Evolutionary conservation across 2,113 vertebrate genomes (phyloP).

Genomic region (Cryptomyrus ogoouensis): DNA sequence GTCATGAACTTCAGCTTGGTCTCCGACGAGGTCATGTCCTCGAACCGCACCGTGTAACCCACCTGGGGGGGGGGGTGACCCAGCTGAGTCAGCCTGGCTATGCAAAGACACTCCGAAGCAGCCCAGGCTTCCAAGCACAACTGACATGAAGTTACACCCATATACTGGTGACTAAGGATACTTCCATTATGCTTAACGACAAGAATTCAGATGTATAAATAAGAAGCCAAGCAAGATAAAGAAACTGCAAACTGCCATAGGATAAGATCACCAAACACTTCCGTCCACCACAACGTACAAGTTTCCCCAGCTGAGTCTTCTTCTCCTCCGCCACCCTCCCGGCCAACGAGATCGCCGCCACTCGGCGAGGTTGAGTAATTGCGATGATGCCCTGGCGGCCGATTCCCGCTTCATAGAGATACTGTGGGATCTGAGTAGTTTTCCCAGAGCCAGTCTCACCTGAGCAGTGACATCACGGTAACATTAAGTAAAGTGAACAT

Average conservation of each 20-base stretch:
- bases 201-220: background rate
- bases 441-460: constrained; percentile 96
- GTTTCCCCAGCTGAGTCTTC: constrained; percentile 77
- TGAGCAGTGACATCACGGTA: constrained; percentile 33
- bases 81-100: background rate
- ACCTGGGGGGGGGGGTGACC: constrained; percentile 59
- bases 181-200: background rate
- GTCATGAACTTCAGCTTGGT: constrained; percentile 90
- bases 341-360: constrained; percentile 89
- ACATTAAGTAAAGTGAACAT: background rate
- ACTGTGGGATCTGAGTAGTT: constrained; percentile 94
- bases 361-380: constrained; percentile 88
- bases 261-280: background rate
- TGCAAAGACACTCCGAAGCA: background rate
- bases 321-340: constrained; percentile 86
- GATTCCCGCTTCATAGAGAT: constrained; percentile 82
- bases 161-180: background rate
- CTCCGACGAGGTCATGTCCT: constrained; percentile 77
- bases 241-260: background rate
- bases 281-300: constrained; percentile 59
- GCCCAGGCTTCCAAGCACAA: background rate
- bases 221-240: background rate
- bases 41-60: constrained; percentile 90
- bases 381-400: constrained; percentile 74
- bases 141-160: background rate